Evolutionary conservation across 2,113 vertebrate species (phyloP).

Genomic region (Mesitornis unicolor): DNA sequence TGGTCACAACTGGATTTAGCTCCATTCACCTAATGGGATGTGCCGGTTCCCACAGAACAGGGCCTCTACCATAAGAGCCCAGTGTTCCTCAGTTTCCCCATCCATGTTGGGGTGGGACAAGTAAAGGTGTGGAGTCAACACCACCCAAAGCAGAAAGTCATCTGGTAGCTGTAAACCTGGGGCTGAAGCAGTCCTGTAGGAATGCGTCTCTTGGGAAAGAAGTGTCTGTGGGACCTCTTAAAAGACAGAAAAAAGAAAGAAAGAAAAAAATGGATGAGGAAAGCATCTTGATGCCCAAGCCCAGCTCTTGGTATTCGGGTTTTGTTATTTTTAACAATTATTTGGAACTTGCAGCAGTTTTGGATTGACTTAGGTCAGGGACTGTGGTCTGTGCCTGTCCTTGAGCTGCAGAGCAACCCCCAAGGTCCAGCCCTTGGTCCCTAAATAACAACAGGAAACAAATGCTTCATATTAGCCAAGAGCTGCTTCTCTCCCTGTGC

Average conservation of each 20-base stretch:
- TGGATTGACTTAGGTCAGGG: not conserved
- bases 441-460: rapidly evolving
- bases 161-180: not conserved
- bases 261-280: rapidly evolving
- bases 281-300: not conserved
- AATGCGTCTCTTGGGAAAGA: not conserved
- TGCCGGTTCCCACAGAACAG: not conserved
- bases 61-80: rapidly evolving
- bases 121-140: not conserved
- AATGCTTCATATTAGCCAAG: not conserved
- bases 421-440: not conserved
- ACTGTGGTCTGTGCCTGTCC: not conserved
- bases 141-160: not conserved
- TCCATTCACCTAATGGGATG: too few relatives aligned
- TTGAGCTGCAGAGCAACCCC: not conserved
- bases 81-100: not conserved
- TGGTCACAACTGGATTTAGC: too few relatives aligned
- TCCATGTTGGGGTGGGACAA: not conserved
- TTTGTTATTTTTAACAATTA: not conserved
- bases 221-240: not conserved
- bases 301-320: not conserved
- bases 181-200: not conserved
- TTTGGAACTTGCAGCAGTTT: not conserved
- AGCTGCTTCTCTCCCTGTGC: not conserved
- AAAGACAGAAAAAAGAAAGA: not conserved